These are phyloP conservation scores for Poeciliopsis turneri DNA, from an alignment of 2,797 vertebrate genomes.

Conservation along the genomic window DNA sequence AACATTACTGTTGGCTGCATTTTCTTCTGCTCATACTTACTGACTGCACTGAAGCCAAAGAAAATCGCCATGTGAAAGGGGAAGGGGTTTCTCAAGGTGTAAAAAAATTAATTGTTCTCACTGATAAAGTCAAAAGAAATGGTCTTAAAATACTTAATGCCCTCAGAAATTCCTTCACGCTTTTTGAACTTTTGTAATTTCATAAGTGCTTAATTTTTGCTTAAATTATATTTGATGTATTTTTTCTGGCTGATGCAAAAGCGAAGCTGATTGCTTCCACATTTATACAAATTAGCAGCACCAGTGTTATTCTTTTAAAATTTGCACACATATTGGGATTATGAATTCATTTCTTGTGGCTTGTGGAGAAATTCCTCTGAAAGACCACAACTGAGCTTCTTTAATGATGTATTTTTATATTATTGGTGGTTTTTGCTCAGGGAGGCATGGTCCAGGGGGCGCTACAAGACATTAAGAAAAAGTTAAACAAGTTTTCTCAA, in stretches of 20 bases:
- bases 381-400: constrained; percentile 3
- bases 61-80: constrained; percentile 59
- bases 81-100: constrained; percentile 70
- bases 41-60: constrained; percentile 66
- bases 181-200: constrained; percentile 62
- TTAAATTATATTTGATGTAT: constrained; percentile 59
- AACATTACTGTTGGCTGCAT: constrained; percentile 64
- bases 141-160: constrained; percentile 80
- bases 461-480: neutral
- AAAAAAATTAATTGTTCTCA: constrained; percentile 69
- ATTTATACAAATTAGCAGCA: constrained; percentile 11
- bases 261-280: constrained; percentile 13
- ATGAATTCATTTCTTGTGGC: neutral
- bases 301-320: constrained; percentile 38
- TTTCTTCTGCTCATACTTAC: constrained; percentile 75
- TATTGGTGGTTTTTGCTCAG: neutral
- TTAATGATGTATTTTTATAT: neutral
- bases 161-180: constrained; percentile 65
- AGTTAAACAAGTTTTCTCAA: neutral
- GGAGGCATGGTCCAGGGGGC: neutral
- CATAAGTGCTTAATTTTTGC: constrained; percentile 51
- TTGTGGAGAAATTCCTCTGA: constrained; percentile 36
- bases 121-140: constrained; percentile 55
- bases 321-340: constrained; percentile 18
- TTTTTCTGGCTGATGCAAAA: constrained; percentile 38